A percentile compares a stretch with the other conserved stretches of the same genome.
Conservation (phyloP, 1,140 invertebrate genomes). For the Onthophagus taurus region DNA sequence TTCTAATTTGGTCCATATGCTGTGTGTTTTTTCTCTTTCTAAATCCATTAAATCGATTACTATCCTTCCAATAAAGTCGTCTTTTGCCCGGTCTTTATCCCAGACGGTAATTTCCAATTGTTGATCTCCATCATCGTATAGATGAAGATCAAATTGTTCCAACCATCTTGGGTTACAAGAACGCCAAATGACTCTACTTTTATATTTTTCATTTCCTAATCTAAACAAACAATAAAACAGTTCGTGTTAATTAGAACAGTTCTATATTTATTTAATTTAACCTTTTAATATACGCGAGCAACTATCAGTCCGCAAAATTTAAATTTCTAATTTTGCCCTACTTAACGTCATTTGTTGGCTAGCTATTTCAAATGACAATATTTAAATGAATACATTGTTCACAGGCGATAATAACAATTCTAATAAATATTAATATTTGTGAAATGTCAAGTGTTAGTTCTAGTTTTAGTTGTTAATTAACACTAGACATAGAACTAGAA, state of each 20-base stretch:
- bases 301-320: no score
- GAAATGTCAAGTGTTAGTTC: no score
- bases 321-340: not conserved
- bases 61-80: conserved; percentile 79
- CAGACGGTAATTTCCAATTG: conserved; percentile 83
- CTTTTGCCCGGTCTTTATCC: conserved; percentile 78
- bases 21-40: conserved; percentile 85
- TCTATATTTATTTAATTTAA: not conserved
- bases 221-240: conserved; percentile 43
- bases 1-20: conserved; percentile 79
- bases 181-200: conserved; percentile 86
- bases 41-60: conserved; percentile 69
- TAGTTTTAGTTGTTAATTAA: no score
- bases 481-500: no score
- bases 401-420: no score
- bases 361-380: no score
- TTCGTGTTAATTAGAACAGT: not conserved
- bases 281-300: not conserved
- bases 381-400: no score
- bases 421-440: no score
- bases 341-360: no score
- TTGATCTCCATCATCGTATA: conserved; percentile 83
- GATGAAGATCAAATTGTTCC: conserved; percentile 95
- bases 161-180: conserved; percentile 83
- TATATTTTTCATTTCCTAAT: conserved; percentile 95